Percentiles rank a stretch among this genome's conserved stretches.
Conservation (phyloP, 2,888 invertebrate species). For the Pemphredon lugubris region DNA sequence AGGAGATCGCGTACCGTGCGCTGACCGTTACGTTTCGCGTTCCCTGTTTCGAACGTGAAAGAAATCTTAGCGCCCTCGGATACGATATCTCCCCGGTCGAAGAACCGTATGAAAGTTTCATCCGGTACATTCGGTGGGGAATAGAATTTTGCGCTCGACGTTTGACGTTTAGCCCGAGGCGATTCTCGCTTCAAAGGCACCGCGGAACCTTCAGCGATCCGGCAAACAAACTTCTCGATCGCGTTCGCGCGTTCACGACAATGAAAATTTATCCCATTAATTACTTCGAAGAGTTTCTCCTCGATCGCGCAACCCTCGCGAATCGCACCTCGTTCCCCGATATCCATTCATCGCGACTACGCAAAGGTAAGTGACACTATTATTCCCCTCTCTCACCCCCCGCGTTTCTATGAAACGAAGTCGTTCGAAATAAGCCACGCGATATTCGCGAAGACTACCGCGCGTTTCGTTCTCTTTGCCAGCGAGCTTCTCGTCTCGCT, state of each 20-base stretch:
- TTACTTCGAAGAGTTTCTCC: not conserved
- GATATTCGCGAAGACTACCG: too few relatives aligned
- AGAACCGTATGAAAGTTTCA: slow-evolving; percentile 42
- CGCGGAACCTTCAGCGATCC: not conserved
- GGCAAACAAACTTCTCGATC: too few relatives aligned
- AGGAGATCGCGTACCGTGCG: slow-evolving; percentile 17
- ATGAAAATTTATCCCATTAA: slow-evolving; percentile 29
- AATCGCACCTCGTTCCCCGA: not conserved
- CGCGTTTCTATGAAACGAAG: too few relatives aligned
- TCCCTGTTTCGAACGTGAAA: slow-evolving; percentile 31
- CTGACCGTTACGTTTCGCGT: slow-evolving; percentile 31
- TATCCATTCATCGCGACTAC: too few relatives aligned
- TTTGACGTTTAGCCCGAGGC: not conserved
- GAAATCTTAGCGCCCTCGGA: slow-evolving; percentile 22
- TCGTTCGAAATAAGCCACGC: too few relatives aligned
- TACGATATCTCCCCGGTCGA: not conserved
- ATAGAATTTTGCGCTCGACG: not conserved
- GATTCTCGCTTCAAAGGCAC: not conserved
- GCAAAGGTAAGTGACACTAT: too few relatives aligned
- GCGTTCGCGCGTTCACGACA: too few relatives aligned
- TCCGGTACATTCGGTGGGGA: not conserved
- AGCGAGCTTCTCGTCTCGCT: too few relatives aligned
- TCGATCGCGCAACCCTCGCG: not conserved
- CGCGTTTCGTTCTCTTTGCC: too few relatives aligned
- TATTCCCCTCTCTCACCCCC: too few relatives aligned